Conservation (phyloP, 2,797 vertebrate species). For the Gymnoscopelus microlampas region DNA sequence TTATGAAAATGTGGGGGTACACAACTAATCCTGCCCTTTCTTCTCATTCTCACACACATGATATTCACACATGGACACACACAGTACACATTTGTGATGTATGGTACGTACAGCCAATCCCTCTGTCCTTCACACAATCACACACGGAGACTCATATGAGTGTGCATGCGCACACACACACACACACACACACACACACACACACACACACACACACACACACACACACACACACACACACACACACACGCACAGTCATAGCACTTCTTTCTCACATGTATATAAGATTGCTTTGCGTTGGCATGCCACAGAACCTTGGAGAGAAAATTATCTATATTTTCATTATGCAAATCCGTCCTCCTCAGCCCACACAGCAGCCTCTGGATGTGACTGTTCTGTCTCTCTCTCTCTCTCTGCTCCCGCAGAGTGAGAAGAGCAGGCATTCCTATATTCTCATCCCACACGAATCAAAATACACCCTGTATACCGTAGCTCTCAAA, state of each 20-base stretch:
- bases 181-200: not conserved
- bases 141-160: not conserved
- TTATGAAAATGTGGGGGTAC: not conserved
- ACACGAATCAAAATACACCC: no score
- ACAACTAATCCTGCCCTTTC: not conserved
- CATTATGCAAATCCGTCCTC: constrained; percentile 21
- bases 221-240: constrained; percentile 6
- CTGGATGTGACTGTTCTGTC: not conserved
- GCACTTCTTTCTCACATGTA: not conserved
- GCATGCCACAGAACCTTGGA: not conserved
- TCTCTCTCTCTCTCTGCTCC: not conserved
- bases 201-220: constrained; percentile 5
- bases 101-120: no score
- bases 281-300: constrained; percentile 7
- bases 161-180: constrained; percentile 8
- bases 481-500: no score
- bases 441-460: not conserved
- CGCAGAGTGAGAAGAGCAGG: not conserved
- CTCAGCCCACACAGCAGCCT: constrained; percentile 7
- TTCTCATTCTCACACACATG: no score
- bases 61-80: no score
- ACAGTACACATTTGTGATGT: no score
- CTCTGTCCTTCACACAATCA: not conserved
- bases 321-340: not conserved
- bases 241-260: not conserved